Percentiles rank a stretch among this genome's conserved stretches.
These are phyloP conservation scores for Drosophila emarginata DNA, from an alignment of 2,888 invertebrate genomes.

Conservation along the genomic window DNA sequence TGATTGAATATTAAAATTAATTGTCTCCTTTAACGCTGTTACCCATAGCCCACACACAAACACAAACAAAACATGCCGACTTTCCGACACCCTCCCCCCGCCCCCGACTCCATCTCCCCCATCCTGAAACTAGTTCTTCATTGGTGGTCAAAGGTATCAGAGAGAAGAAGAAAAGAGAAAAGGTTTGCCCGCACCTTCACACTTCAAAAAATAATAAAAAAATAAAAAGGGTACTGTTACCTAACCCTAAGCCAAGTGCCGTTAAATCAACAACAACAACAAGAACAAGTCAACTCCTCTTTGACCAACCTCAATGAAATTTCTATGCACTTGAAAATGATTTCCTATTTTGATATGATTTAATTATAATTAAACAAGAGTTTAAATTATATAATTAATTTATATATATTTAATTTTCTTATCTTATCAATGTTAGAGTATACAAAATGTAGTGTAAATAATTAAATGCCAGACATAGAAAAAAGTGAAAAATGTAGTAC, in stretches of 20 bases:
- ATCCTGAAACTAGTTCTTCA: neutral
- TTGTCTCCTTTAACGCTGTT: conserved; percentile 69
- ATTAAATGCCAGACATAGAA: neutral
- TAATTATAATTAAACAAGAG: no score
- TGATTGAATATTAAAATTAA: conserved; percentile 54
- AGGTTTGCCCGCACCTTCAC: conserved; percentile 2
- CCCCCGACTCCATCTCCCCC: neutral
- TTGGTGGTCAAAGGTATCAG: conserved; percentile 6
- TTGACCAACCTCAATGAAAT: no score
- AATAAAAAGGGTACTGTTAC: neutral
- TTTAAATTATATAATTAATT: no score
- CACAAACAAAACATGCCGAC: neutral
- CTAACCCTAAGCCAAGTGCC: conserved; percentile 2
- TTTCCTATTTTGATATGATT: no score
- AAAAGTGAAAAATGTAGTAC: neutral
- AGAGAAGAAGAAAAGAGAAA: neutral
- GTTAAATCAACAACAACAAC: conserved; percentile 5
- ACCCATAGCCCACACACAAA: conserved; percentile 11
- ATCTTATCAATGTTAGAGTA: neutral
- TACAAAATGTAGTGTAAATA: neutral
- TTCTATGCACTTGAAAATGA: no score
- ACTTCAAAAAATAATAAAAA: neutral
- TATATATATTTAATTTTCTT: no score
- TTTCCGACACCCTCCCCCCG: conserved; percentile 21
- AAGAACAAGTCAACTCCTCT: neutral